Evolutionary conservation across 2,797 vertebrate genomes (phyloP), one percentile per base, ranked within the genome.

Genomic region (Propithecus deckenii): DNA sequence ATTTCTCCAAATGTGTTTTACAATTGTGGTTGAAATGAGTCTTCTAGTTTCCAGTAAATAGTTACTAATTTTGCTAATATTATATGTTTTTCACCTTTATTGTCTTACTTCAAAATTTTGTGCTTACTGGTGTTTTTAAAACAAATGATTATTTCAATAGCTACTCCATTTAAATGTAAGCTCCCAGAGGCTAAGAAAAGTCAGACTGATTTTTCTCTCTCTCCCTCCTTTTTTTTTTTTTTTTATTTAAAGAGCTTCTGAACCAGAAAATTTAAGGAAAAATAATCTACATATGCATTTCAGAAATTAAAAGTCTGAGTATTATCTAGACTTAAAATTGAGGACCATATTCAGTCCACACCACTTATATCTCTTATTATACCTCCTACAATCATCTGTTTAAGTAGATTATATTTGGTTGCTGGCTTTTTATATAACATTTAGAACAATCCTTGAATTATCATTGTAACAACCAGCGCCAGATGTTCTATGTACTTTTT

Each of bases 401-500:
- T 43, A n/a, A 80, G 41, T 96, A 93, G 50, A n/a, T 52, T 5
- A 48, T 59, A 96, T 89, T 95, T 88, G 11, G n/a, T 81, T 93
- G 30, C 89, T 59, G 30, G 1, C 38, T 93, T 98, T 94, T 93
- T 32, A 52, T 7, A 55, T 32, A 95, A 61, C 14, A 76, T 71
- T 76, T 46, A 84, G n/a, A 92, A 84, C 20, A 87, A 48, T 38
- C 20, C n/a, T 89, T 91, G 80, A 75, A 84, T 84, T 86, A 95
- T 95, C 85, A 91, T 20, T 84, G 2, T 96, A 96, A 61, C 67
- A 93, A 94, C 18, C 32, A 91, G 41, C 5, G 85, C 90, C 94
- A 97, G 95, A 93, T 97, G 74, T 85, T 96, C 92, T 97, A 55
- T 86, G 63, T 43, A 94, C 41, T 91, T 96, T 93, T 74, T 76